Conservation (phyloP, 2,113 vertebrate genomes). For the Macheiramphus alcinus region DNA sequence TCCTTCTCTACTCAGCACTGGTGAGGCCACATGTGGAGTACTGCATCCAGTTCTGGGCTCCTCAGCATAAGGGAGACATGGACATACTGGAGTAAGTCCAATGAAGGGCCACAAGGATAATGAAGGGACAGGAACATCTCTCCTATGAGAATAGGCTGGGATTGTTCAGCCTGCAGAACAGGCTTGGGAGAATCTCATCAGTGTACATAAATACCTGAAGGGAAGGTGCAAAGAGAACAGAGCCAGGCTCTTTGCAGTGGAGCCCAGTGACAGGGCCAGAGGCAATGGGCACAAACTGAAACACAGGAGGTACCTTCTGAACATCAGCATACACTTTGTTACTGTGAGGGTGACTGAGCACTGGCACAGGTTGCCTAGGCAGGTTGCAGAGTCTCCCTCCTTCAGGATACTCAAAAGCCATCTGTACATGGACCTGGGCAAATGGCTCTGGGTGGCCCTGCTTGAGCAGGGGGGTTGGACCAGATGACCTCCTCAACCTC, state of each 20-base stretch:
- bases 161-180: background rate
- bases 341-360: background rate
- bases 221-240: background rate
- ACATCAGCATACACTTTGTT: background rate
- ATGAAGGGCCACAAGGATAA: background rate
- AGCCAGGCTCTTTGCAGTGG: background rate
- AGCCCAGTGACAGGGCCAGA: background rate
- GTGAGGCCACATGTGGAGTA: background rate
- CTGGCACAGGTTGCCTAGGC: background rate
- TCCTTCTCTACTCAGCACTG: background rate
- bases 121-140: background rate
- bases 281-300: background rate
- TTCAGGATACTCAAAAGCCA: background rate
- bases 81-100: background rate
- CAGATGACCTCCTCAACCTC: background rate
- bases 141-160: background rate
- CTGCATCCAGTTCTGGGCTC: background rate
- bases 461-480: background rate
- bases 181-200: background rate
- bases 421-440: background rate
- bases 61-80: background rate
- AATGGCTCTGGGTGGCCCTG: too few relatives aligned
- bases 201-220: background rate
- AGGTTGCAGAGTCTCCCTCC: background rate
- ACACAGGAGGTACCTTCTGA: background rate